phyloP scores from a whole-genome alignment of 2,888 invertebrate genomes.

The Sinohyriopsis cumingii region DNA sequence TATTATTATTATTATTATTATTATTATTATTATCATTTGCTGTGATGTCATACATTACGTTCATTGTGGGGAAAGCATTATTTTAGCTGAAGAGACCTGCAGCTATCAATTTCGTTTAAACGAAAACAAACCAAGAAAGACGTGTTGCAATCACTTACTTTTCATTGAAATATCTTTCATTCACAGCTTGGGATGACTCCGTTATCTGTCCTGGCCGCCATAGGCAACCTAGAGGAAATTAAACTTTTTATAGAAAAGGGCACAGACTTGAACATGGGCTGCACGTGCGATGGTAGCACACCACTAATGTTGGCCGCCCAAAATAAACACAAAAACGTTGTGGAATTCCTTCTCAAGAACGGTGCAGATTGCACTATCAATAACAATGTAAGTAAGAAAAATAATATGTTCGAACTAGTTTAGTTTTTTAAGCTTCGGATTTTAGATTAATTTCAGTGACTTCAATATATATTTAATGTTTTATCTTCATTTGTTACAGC shows the following conservation, averaged over 20 bases:
- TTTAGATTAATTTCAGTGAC: too few species aligned
- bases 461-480: too few species aligned
- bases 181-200: conserved; percentile 30
- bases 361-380: conserved; percentile 43
- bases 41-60: too few species aligned
- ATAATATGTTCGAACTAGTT: not conserved
- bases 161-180: not conserved
- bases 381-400: conserved; percentile 42
- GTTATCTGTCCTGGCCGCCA: conserved; percentile 35
- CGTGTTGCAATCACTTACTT: too few species aligned
- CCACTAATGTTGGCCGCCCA: conserved; percentile 53
- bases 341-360: conserved; percentile 53
- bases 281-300: conserved; percentile 50
- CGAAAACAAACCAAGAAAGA: too few species aligned
- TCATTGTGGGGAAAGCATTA: too few species aligned
- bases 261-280: conserved; percentile 33
- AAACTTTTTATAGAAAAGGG: conserved; percentile 41
- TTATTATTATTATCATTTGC: too few species aligned
- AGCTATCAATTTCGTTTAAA: too few species aligned
- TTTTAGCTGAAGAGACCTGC: too few species aligned
- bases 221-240: conserved; percentile 48
- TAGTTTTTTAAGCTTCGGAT: too few species aligned
- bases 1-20: too few species aligned
- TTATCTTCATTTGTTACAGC: too few species aligned
- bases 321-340: conserved; percentile 47